Conservation (phyloP, 2,888 invertebrate species). For the Neocrepidodera transversa region DNA sequence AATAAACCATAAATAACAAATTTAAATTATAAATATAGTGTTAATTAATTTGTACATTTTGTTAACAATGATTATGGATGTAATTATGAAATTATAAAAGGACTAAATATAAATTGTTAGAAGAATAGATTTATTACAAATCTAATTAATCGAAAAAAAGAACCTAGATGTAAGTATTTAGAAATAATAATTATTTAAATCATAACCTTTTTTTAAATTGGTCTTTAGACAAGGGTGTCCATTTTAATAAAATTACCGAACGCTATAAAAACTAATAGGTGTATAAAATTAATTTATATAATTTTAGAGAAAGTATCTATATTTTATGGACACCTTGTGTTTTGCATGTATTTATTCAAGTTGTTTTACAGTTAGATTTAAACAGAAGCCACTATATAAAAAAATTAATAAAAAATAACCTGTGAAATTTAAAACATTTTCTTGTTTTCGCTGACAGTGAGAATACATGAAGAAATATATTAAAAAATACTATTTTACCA, state of each 20-base stretch:
- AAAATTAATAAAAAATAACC: background rate
- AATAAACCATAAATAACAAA: too few species aligned
- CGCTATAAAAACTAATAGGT: background rate
- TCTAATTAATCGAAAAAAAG: background rate
- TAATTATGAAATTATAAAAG: too few species aligned
- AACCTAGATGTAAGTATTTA: constrained; percentile 19
- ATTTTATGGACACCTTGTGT: constrained; percentile 21
- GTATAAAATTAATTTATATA: background rate
- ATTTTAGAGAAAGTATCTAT: background rate
- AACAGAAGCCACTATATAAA: constrained; percentile 2
- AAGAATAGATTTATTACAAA: background rate
- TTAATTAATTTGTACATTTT: too few species aligned
- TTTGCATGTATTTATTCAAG: constrained; percentile 25
- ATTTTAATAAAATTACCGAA: constrained; percentile 1
- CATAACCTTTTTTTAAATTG: constrained; percentile 6
- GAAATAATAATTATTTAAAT: constrained; percentile 10
- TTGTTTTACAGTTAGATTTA: constrained; percentile 14
- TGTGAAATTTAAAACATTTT: background rate
- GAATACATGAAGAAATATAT: background rate
- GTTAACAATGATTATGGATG: too few species aligned
- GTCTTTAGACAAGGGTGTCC: constrained; percentile 23
- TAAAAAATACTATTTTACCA: background rate
- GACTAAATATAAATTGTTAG: too few species aligned
- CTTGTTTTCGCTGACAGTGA: constrained; percentile 1
- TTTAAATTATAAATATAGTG: too few species aligned